These are phyloP conservation scores for Austrofundulus limnaeus DNA, from an alignment of 2,113 vertebrate genomes.

Conservation along the genomic window DNA sequence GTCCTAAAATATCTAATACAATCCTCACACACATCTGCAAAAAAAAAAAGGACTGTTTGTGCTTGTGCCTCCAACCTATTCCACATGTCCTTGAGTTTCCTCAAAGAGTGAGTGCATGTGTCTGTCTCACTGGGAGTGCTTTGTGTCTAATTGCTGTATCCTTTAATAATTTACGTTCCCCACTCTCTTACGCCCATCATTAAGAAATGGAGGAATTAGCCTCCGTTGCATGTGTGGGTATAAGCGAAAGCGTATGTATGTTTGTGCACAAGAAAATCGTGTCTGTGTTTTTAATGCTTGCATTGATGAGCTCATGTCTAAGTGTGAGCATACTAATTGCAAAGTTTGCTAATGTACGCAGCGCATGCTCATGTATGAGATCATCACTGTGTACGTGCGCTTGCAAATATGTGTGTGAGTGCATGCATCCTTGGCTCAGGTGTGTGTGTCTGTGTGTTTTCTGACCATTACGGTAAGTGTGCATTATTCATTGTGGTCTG, in stretches of 20 bases:
- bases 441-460: conserved; percentile 36
- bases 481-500: conserved; percentile 65
- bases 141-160: conserved; percentile 68
- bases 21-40: conserved; percentile 1
- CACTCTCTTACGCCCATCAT: conserved; percentile 64
- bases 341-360: conserved; percentile 7
- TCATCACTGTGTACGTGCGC: background rate
- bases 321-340: background rate
- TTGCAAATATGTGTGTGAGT: background rate
- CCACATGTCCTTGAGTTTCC: conserved; percentile 17
- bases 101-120: conserved; percentile 8
- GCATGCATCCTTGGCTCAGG: background rate
- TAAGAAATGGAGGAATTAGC: conserved; percentile 61
- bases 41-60: conserved; percentile 6
- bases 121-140: conserved; percentile 51
- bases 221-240: conserved; percentile 20
- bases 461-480: conserved; percentile 63
- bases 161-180: conserved; percentile 70
- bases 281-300: background rate
- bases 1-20: background rate
- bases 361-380: conserved; percentile 6
- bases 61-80: conserved; percentile 1
- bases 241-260: background rate
- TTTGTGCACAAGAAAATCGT: background rate
- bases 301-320: conserved; percentile 4